Evolutionary conservation across 2,797 vertebrate species (phyloP).

Genomic region (Melanotaenia trifasciata): DNA sequence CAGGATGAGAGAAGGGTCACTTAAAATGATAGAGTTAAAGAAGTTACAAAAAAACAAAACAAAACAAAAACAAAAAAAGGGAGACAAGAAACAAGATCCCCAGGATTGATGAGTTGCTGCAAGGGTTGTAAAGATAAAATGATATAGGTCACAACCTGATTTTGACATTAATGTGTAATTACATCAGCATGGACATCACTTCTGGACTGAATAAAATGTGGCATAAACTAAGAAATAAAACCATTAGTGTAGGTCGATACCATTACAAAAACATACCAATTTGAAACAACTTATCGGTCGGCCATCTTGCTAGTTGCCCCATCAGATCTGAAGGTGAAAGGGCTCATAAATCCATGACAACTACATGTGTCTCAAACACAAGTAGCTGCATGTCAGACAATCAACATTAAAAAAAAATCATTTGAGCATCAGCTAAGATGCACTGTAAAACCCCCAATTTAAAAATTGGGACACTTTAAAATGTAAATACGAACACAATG

Average conservation of each 20-base stretch:
- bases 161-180: neutral
- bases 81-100: neutral
- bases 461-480: no score
- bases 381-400: neutral
- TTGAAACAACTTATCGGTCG: neutral
- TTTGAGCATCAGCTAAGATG: no score
- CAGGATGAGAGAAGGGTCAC: conserved; percentile 5
- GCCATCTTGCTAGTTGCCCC: neutral
- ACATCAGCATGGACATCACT: neutral
- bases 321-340: neutral
- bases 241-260: neutral
- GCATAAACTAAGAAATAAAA: neutral
- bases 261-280: neutral
- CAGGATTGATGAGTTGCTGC: neutral
- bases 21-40: conserved; percentile 10
- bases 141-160: neutral
- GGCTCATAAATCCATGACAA: neutral
- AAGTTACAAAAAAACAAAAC: neutral
- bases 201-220: neutral
- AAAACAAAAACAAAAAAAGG: neutral
- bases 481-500: no score
- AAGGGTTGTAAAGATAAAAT: neutral
- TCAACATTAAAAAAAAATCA: neutral
- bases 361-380: neutral
- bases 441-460: no score